A percentile compares a stretch with the other conserved stretches of the same genome.
Evolutionary conservation across 2,797 vertebrate species (phyloP).

Genomic region (Enteromius trimaculatus): DNA sequence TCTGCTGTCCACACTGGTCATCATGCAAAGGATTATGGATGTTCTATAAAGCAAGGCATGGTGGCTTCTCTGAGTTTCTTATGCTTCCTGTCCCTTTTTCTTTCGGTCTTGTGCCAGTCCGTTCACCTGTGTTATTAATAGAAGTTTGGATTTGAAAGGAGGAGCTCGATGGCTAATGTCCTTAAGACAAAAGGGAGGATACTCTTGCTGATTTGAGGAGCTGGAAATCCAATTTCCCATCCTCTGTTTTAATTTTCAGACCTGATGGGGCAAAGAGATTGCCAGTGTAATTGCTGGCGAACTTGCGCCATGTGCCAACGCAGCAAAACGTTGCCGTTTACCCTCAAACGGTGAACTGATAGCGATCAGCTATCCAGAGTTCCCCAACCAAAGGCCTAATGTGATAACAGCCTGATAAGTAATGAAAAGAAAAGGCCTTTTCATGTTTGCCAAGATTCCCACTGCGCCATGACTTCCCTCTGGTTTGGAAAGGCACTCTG

Average conservation of each 20-base stretch:
- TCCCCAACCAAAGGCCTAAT: conserved; percentile 51
- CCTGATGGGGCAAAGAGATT: conserved; percentile 52
- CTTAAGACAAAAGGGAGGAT: conserved; percentile 55
- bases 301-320: conserved; percentile 41
- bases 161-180: conserved; percentile 47
- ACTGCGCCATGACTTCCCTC: conserved; percentile 38
- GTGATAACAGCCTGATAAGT: conserved; percentile 54
- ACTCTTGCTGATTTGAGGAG: conserved; percentile 47
- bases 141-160: conserved; percentile 43
- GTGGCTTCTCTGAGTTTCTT: conserved; percentile 15
- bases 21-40: conserved; percentile 42
- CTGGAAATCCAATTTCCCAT: conserved; percentile 59
- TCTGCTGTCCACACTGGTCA: conserved; percentile 42
- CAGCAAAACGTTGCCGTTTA: conserved; percentile 49
- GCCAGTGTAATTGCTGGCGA: conserved; percentile 24
- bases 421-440: conserved; percentile 58
- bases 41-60: conserved; percentile 25
- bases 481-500: conserved; percentile 40
- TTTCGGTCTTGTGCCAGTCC: conserved; percentile 33
- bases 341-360: conserved; percentile 51
- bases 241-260: conserved; percentile 57
- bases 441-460: conserved; percentile 54
- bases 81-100: conserved; percentile 29
- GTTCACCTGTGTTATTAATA: conserved; percentile 44
- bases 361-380: conserved; percentile 55